These are phyloP conservation scores for Brachionichthys hirsutus DNA, from an alignment of 2,113 vertebrate genomes.

Conservation along the genomic window DNA sequence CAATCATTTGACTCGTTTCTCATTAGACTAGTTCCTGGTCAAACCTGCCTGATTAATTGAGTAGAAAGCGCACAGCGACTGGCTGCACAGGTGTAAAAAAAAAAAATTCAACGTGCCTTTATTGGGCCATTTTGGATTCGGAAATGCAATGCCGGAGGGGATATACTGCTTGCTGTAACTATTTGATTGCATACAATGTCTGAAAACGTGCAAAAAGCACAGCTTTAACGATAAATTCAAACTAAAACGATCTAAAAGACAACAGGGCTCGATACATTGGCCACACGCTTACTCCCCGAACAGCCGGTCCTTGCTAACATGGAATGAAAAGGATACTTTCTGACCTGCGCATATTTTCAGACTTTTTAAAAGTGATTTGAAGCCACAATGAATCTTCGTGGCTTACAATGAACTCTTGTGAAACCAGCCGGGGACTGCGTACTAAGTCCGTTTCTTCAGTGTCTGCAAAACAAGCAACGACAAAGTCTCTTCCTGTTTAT, in stretches of 20 bases:
- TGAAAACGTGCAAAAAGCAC: background rate
- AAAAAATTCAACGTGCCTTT: conserved; percentile 62
- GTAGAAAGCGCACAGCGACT: conserved; percentile 47
- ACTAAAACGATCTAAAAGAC: background rate
- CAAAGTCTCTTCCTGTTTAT: conserved; percentile 60
- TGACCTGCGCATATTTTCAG: background rate
- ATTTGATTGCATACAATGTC: background rate
- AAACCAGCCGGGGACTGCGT: background rate
- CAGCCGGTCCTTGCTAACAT: background rate
- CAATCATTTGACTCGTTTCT: conserved; percentile 68
- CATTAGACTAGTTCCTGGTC: conserved; percentile 67
- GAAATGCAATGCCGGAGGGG: background rate
- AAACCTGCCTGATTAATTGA: conserved; percentile 68
- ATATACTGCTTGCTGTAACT: fast-evolving
- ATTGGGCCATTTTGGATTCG: conserved; percentile 2
- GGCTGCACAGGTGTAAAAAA: conserved; percentile 57
- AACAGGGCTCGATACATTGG: background rate
- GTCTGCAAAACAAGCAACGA: conserved; percentile 12
- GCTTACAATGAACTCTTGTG: conserved; percentile 27
- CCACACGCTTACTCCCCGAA: background rate
- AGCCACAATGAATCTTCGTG: background rate
- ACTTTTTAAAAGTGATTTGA: background rate
- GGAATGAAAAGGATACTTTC: background rate
- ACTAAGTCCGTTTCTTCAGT: background rate
- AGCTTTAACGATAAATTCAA: fast-evolving